Conservation (phyloP, 2,797 vertebrate species). For the Megaceryle alcyon region DNA sequence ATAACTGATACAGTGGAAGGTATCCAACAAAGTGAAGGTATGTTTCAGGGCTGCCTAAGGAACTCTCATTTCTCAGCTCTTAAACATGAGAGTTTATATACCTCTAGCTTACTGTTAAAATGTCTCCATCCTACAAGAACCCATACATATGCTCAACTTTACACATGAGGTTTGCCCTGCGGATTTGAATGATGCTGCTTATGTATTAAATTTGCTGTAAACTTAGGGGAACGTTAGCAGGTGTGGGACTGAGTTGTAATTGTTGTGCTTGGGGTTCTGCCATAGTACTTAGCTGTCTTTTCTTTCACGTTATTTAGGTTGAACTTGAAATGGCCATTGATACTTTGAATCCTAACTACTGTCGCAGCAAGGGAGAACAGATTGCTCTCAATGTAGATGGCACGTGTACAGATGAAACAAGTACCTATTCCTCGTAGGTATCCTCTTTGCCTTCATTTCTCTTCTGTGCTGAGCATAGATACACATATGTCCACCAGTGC, state of each 20-base stretch:
- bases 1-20: neutral
- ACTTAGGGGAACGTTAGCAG: neutral
- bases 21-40: neutral
- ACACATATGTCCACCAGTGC: neutral
- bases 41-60: neutral
- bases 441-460: neutral
- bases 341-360: slow-evolving; percentile 94
- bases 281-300: neutral
- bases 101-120: neutral
- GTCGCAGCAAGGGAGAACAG: slow-evolving; percentile 97
- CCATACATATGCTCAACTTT: neutral
- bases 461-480: neutral
- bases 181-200: neutral
- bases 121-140: neutral
- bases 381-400: slow-evolving; percentile 97
- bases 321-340: slow-evolving; percentile 95
- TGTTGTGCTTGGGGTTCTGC: neutral
- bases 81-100: neutral
- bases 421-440: slow-evolving; percentile 90
- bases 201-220: neutral
- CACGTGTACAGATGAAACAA: slow-evolving; percentile 86
- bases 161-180: neutral
- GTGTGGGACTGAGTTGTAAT: neutral
- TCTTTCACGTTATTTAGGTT: slow-evolving; percentile 78
- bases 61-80: neutral